phyloP scores from a whole-genome alignment of 1,140 invertebrate species.

The Drosophila repletoides region DNA sequence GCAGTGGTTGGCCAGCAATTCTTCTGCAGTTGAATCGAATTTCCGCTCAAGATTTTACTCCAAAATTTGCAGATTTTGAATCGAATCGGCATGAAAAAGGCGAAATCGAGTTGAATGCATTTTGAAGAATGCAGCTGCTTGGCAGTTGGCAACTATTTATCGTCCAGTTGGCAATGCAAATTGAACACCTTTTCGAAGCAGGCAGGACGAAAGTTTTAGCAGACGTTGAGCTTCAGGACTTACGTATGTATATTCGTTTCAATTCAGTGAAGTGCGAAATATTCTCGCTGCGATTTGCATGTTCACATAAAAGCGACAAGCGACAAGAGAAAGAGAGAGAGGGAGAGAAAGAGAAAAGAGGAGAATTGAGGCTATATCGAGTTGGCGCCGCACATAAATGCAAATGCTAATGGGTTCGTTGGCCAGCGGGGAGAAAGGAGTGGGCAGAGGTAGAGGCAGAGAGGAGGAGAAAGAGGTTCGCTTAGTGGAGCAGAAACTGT shows the following conservation, averaged over 20 bases:
- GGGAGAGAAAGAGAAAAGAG: background rate
- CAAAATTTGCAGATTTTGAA: too few relatives aligned
- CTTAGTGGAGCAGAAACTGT: constrained; percentile 55
- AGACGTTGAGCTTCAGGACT: constrained; percentile 14
- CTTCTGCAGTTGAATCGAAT: too few relatives aligned
- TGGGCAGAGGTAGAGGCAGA: background rate
- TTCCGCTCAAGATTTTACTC: too few relatives aligned
- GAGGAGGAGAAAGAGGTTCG: background rate
- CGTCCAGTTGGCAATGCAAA: constrained; percentile 16
- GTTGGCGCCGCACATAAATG: constrained; percentile 75
- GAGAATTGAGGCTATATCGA: constrained; percentile 8
- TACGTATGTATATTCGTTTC: constrained; percentile 16
- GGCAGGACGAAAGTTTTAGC: background rate
- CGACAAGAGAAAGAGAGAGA: background rate
- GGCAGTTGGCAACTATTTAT: constrained; percentile 1
- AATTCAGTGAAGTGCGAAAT: constrained; percentile 70
- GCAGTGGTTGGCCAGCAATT: too few relatives aligned
- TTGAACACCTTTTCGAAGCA: constrained; percentile 22
- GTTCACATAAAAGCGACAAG: constrained; percentile 31
- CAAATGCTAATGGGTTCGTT: constrained; percentile 62
- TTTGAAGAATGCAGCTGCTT: background rate
- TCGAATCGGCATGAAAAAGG: too few relatives aligned
- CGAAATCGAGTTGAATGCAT: background rate
- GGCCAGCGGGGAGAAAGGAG: background rate
- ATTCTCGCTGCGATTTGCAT: constrained; percentile 74